Evolutionary conservation across 2,888 invertebrate genomes (phyloP), one percentile per base, ranked within the genome.

Genomic region (Troides aeacus): DNA sequence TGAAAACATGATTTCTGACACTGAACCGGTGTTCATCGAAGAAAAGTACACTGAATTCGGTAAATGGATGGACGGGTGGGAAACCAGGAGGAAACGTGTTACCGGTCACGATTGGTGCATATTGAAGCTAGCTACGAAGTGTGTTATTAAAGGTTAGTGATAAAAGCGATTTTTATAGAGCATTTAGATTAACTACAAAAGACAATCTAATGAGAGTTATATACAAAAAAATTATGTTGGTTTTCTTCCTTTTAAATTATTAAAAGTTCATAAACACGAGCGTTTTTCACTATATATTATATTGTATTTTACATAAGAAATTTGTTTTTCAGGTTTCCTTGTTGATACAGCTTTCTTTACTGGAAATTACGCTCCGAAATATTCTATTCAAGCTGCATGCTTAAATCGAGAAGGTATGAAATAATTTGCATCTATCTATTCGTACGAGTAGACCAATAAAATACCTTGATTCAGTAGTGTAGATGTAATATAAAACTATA

Each of bases 31-130:
- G 18, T 94, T 94, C 84, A 91, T 93, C 21, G 84, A 92, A 7
- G 93, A 93, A 0, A 90, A 93, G 72, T 95, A 92, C 78, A 94
- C 94, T 0, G 93, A 94, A 64, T 94, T 84, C 70, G 95, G 95
- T 0, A 95, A 95, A 77, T 94, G 94, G 94, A 95, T 95, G 95
- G 95, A 95, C 74, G 95, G 95, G 0, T 95, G 95, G 95, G 95
- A 95, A 81, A 95, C 95, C 0, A 84, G 94, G 18, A 87, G 95
- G 68, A 94, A 94, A 78, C 85, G 95, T 68, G 89, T 90, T 30
- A 82, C 93, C 0, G 95, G 95, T 0, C 94, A 95, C 72, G 95
- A 95, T 73, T 95, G 94, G 94, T 93, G 94, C 73, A 93, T 95
- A 71, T 81, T 95, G 68, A 93, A 93, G 74, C 77, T 95, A 39